phyloP scores from a whole-genome alignment of 2,797 vertebrate genomes.

The Fratercula arctica region DNA sequence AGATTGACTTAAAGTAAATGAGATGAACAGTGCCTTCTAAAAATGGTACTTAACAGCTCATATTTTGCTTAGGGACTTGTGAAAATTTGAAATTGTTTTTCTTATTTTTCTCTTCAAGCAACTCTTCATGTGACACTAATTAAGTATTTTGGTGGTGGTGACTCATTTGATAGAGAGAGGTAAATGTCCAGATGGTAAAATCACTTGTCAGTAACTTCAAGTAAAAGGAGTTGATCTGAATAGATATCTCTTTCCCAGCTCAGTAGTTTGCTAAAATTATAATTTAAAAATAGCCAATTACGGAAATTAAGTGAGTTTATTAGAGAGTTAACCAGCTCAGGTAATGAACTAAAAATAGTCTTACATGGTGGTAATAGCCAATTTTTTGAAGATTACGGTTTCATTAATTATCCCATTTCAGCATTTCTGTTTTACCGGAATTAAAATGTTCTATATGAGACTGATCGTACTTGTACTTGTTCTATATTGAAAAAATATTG shows the following conservation, averaged over 20 bases:
- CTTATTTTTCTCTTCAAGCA: neutral
- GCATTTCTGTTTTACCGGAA: neutral
- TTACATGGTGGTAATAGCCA: neutral
- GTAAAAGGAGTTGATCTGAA: neutral
- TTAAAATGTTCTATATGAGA: neutral
- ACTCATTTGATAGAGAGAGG: neutral
- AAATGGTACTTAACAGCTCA: neutral
- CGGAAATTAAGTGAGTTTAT: neutral
- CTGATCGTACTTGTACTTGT: neutral
- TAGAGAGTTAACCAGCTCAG: neutral
- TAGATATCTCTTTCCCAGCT: neutral
- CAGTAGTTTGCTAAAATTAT: neutral
- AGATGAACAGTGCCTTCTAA: neutral
- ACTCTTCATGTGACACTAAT: neutral
- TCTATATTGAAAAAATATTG: neutral
- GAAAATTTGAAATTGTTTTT: neutral
- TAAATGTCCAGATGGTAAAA: conserved; percentile 30
- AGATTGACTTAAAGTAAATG: neutral
- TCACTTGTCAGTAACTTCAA: neutral
- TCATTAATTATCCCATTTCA: neutral
- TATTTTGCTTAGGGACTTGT: neutral
- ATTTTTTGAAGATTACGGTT: neutral
- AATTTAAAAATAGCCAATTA: conserved; percentile 35
- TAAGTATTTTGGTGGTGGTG: neutral
- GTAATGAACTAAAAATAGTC: conserved; percentile 16